Percentiles rank a stretch among this genome's conserved stretches.
These are phyloP conservation scores for Rhyzopertha dominica DNA, from an alignment of 1,140 invertebrate genomes.

Conservation along the genomic window DNA sequence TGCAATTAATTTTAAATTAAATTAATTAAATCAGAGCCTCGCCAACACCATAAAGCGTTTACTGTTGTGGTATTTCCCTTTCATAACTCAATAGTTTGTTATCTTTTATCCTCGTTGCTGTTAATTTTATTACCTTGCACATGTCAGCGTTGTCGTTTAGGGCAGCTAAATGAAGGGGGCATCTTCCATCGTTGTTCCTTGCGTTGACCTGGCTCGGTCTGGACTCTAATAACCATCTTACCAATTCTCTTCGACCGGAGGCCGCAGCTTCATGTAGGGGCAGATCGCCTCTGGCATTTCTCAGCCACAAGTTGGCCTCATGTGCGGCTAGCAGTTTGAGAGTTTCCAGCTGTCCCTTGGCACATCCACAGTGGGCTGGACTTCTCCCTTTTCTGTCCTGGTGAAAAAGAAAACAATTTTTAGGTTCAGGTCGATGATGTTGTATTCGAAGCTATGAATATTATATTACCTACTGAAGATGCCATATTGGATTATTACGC, in stretches of 20 bases:
- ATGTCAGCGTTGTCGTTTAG: slow-evolving; percentile 91
- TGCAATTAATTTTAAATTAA: too few species aligned
- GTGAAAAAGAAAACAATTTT: too few species aligned
- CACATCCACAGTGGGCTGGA: slow-evolving; percentile 79
- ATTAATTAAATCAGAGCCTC: too few species aligned
- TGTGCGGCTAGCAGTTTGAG: slow-evolving; percentile 71
- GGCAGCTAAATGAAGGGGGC: slow-evolving; percentile 89
- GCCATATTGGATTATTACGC: too few species aligned
- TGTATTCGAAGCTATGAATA: too few species aligned
- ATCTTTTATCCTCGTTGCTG: too few species aligned
- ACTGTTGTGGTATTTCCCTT: too few species aligned
- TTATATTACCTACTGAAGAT: too few species aligned
- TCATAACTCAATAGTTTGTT: too few species aligned
- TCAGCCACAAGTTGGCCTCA: slow-evolving; percentile 86
- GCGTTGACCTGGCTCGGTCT: slow-evolving; percentile 80
- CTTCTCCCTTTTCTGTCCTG: slow-evolving; percentile 86
- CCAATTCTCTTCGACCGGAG: slow-evolving; percentile 80
- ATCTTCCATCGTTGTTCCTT: slow-evolving; percentile 88
- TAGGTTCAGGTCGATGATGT: too few species aligned
- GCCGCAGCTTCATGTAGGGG: slow-evolving; percentile 93
- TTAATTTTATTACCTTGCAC: slow-evolving; percentile 78
- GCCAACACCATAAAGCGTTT: too few species aligned
- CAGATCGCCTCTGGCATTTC: slow-evolving; percentile 85
- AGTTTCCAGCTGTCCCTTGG: slow-evolving; percentile 89
- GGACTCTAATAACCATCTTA: slow-evolving; percentile 79